Conservation (phyloP, 2,113 vertebrate species). For the Talpa occidentalis region DNA sequence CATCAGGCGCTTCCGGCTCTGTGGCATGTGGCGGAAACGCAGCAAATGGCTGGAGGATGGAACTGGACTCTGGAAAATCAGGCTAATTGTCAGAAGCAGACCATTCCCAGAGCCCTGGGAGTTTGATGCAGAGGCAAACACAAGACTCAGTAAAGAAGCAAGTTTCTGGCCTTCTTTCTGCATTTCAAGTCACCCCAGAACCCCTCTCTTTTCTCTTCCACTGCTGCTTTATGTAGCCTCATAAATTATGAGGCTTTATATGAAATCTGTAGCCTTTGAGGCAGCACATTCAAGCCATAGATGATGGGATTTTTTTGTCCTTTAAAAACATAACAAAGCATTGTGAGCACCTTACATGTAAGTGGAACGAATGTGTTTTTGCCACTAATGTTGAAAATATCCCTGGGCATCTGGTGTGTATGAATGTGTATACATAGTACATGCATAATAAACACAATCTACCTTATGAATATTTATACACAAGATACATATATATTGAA, state of each 20-base stretch:
- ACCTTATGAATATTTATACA: slow-evolving; percentile 84
- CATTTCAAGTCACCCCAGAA: not conserved
- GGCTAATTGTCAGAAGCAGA: not conserved
- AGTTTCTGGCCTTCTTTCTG: slow-evolving; percentile 34
- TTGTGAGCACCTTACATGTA: slow-evolving; percentile 72
- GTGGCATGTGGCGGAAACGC: not conserved
- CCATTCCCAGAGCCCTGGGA: not conserved
- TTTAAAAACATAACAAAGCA: slow-evolving; percentile 57
- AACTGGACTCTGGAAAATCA: slow-evolving; percentile 2
- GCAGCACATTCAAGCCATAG: slow-evolving; percentile 37
- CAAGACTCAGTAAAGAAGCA: not conserved
- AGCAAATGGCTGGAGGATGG: not conserved
- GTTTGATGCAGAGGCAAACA: not conserved
- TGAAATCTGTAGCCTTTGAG: slow-evolving; percentile 18
- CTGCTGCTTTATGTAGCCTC: slow-evolving; percentile 38
- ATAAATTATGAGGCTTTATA: not conserved
- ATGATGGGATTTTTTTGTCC: not conserved
- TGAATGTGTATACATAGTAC: slow-evolving; percentile 81
- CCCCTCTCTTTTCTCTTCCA: not conserved
- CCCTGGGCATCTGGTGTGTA: slow-evolving; percentile 81
- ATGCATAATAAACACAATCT: slow-evolving; percentile 81
- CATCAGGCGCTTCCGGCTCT: not conserved
- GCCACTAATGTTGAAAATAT: slow-evolving; percentile 78
- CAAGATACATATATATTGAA: slow-evolving; percentile 81
- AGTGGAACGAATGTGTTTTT: slow-evolving; percentile 75